A percentile compares a stretch with the other conserved stretches of the same genome.
Evolutionary conservation across 2,888 invertebrate genomes (phyloP).

Genomic region (Spodoptera littoralis): DNA sequence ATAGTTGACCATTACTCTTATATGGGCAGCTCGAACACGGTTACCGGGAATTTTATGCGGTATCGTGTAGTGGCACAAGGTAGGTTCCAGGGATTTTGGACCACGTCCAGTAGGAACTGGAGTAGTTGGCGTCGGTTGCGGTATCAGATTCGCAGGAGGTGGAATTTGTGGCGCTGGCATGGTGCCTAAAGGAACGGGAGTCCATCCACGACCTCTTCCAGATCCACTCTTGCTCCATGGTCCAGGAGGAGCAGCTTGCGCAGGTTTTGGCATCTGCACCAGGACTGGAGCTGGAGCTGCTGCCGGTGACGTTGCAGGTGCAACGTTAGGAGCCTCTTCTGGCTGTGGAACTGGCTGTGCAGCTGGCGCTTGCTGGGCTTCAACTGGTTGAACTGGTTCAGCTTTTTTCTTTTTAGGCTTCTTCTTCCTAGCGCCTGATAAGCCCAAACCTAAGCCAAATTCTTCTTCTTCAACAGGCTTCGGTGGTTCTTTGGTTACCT

Average conservation of each 20-base stretch:
- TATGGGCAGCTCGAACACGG: constrained; percentile 53
- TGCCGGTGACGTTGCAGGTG: constrained; percentile 4
- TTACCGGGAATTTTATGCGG: constrained; percentile 78
- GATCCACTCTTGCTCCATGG: constrained; percentile 15
- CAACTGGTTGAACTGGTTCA: constrained; percentile 16
- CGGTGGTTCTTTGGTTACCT: constrained; percentile 15
- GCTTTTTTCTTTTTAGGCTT: constrained; percentile 52
- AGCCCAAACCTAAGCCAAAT: constrained; percentile 40
- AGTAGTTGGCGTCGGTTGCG: not conserved
- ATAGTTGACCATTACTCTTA: constrained; percentile 90
- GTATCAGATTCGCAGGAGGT: not conserved
- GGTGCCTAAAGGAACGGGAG: not conserved
- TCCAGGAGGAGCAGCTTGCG: not conserved
- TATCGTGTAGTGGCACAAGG: constrained; percentile 65
- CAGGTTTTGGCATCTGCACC: constrained; percentile 14
- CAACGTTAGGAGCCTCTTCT: constrained; percentile 1
- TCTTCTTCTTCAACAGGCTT: constrained; percentile 40
- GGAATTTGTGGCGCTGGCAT: not conserved
- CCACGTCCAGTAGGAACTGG: constrained; percentile 5
- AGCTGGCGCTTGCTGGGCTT: constrained; percentile 13
- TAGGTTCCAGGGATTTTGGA: constrained; percentile 27
- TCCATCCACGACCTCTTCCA: constrained; percentile 24
- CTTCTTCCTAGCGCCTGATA: constrained; percentile 48
- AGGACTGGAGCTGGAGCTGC: not conserved
- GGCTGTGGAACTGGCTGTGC: not conserved